phyloP scores from a whole-genome alignment of 2,797 vertebrate genomes.

The Tapirus indicus region DNA sequence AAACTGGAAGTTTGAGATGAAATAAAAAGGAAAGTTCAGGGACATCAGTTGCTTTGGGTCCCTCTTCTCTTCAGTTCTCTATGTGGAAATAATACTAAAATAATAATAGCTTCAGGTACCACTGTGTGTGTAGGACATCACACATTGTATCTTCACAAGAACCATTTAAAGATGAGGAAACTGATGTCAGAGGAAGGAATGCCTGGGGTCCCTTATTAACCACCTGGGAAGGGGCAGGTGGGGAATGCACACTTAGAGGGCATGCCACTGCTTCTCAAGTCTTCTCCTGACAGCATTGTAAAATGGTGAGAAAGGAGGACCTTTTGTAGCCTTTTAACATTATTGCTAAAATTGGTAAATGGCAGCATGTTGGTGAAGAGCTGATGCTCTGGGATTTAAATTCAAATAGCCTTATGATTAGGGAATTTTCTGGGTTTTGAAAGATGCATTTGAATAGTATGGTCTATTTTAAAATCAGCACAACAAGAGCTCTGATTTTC shows the following conservation, averaged over 20 bases:
- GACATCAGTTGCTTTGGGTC: background rate
- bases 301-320: background rate
- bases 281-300: background rate
- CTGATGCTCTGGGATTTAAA: conserved; percentile 8
- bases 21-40: background rate
- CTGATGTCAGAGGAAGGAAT: background rate
- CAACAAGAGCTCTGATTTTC: background rate
- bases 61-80: background rate
- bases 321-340: background rate
- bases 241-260: background rate
- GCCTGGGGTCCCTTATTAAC: background rate
- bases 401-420: background rate
- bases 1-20: background rate
- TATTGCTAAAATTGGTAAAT: background rate
- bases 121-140: background rate
- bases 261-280: rapidly evolving
- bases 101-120: background rate
- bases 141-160: background rate
- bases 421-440: background rate
- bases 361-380: background rate
- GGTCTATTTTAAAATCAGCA: conserved; percentile 5
- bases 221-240: background rate
- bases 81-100: background rate
- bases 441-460: background rate
- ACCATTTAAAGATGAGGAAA: background rate